These are phyloP conservation scores for Cyclophora albipunctata DNA, from an alignment of 2,888 invertebrate genomes.

Conservation along the genomic window DNA sequence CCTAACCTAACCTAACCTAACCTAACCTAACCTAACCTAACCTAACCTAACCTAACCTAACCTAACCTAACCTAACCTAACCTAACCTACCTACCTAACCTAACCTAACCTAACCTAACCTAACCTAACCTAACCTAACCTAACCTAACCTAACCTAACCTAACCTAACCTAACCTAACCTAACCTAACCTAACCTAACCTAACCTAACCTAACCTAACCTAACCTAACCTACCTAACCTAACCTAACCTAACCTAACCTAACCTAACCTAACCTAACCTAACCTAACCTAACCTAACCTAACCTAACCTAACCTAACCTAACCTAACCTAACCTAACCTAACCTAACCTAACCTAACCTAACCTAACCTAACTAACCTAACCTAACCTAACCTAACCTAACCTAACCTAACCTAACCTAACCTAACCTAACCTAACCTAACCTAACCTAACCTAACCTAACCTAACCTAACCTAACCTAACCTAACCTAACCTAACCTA, in stretches of 20 bases:
- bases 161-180: constrained; percentile 17
- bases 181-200: constrained; percentile 18
- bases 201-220: constrained; percentile 17
- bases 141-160: constrained; percentile 17
- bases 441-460: constrained; percentile 2
- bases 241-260: constrained; percentile 10
- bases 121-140: constrained; percentile 15
- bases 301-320: constrained; percentile 1
- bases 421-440: constrained; percentile 1
- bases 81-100: constrained; percentile 13
- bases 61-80: constrained; percentile 13
- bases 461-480: too few relatives aligned
- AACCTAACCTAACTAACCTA: constrained; percentile 7
- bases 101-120: constrained; percentile 17
- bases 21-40: constrained; percentile 11
- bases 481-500: too few relatives aligned
- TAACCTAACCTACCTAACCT: constrained; percentile 15
- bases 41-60: constrained; percentile 12
- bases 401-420: background rate
- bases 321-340: background rate
- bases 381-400: background rate
- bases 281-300: constrained; percentile 3
- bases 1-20: constrained; percentile 14
- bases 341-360: background rate
- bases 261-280: constrained; percentile 4